Base-by-base conservation (phyloP, 2,797 vertebrate genomes). In the Austrolebias charrua region DNA sequence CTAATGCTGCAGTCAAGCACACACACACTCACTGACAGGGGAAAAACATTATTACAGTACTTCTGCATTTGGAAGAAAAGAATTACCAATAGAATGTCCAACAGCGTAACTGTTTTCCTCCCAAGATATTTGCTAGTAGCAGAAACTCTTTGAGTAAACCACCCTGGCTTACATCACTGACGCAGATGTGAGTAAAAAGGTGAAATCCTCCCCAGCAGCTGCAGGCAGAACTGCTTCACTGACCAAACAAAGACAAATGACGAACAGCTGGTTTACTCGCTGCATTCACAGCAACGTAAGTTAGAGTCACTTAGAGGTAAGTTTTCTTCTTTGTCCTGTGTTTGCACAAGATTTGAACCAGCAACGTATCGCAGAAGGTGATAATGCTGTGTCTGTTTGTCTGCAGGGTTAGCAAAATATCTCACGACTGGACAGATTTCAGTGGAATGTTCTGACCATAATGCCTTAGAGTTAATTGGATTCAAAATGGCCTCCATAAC, bases 181-280 rank as follows among this genome's bases (percentile, higher is more conserved):
- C 88, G 75, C 93, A 94, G 92, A 90, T 93, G 90, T 86, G 81
- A 76, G 79, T 86, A 89, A 58, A 89, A 92, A 90, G 91, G 87
- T 79, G 88, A 76, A 76, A 88, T 85, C 78, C 66, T 73, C 85
- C 67, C 46, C 50, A 92, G 88, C 92, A 94, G 90, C 93, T 93
- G 92, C 83, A 67, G 85, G 89, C 79, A 83, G 89, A 86, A 84
- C 88, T 89, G 89, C 81, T 84, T 91, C 88, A 91, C 88, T 70
- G 86, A 88, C 81, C 86, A 82, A 85, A 91, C 59, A 68, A 93
- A 94, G 94, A 96, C 90, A 93, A 95, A 97, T 94, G 87, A 84
- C 81, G 75, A 92, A 86, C 95, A 96, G 92, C 92, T 96, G 95
- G 83, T 88, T 93, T 78, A 89, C 86, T 82, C 71, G 88, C 92